phyloP scores from a whole-genome alignment of 2,888 invertebrate species.

The Cosmopolites sordidus region DNA sequence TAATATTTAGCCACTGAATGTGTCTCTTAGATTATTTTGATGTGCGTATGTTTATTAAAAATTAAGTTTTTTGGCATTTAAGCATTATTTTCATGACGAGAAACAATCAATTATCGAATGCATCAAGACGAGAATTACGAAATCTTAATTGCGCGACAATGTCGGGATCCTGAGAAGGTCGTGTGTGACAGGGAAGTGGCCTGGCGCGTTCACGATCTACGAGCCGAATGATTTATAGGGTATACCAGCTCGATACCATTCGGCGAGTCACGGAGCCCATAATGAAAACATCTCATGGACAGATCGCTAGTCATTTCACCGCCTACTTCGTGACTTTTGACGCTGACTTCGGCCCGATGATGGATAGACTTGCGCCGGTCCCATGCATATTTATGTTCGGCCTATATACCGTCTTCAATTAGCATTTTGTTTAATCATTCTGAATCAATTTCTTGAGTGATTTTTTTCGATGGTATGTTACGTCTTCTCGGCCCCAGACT shows the following conservation, averaged over 20 bases:
- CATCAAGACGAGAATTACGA: too few relatives aligned
- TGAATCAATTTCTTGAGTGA: constrained; percentile 26
- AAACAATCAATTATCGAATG: too few relatives aligned
- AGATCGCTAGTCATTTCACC: constrained; percentile 51
- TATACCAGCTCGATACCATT: constrained; percentile 20
- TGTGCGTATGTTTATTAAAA: too few relatives aligned
- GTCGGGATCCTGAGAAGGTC: too few relatives aligned
- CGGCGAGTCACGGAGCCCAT: constrained; percentile 50
- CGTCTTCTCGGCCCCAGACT: not conserved
- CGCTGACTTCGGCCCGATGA: constrained; percentile 47
- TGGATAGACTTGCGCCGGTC: constrained; percentile 42
- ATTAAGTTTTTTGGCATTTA: too few relatives aligned
- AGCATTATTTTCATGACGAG: too few relatives aligned
- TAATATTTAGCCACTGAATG: too few relatives aligned
- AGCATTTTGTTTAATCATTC: constrained; percentile 48
- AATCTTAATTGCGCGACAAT: too few relatives aligned
- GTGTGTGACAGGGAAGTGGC: too few relatives aligned
- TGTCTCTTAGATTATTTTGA: too few relatives aligned
- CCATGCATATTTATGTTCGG: constrained; percentile 44
- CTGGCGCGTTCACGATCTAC: too few relatives aligned
- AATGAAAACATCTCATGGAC: constrained; percentile 51
- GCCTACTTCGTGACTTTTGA: constrained; percentile 51
- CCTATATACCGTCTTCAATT: constrained; percentile 45
- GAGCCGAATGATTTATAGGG: too few relatives aligned
- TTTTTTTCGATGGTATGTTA: constrained; percentile 4